Conservation (phyloP, 1,140 invertebrate genomes). For the Trichonephila clavipes region DNA sequence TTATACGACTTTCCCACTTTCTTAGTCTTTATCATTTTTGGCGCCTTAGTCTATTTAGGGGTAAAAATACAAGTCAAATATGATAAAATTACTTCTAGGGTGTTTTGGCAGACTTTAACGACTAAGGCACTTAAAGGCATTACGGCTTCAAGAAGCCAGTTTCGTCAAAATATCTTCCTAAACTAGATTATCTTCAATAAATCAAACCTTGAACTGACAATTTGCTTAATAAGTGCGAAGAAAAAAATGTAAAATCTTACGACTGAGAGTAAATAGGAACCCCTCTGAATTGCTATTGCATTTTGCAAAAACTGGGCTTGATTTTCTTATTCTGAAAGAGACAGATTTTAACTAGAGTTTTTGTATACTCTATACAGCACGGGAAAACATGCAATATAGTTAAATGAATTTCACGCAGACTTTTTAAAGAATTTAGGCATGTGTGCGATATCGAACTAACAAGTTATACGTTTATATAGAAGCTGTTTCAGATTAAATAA, state of each 20-base stretch:
- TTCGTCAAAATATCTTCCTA: neutral
- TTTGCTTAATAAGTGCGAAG: neutral
- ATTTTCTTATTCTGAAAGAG: too few species aligned
- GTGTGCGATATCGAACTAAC: too few species aligned
- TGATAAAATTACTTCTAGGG: neutral
- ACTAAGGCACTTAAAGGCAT: neutral
- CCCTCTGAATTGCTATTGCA: neutral
- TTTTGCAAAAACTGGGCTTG: neutral
- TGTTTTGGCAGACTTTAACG: neutral
- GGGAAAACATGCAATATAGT: too few species aligned
- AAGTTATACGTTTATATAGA: too few species aligned
- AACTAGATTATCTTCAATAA: neutral
- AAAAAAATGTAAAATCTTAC: neutral
- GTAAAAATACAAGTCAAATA: neutral
- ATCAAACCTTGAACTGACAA: neutral
- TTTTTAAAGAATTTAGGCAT: too few species aligned
- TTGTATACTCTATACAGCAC: too few species aligned
- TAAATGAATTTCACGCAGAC: too few species aligned
- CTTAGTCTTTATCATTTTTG: neutral
- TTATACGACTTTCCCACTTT: neutral
- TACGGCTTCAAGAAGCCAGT: neutral
- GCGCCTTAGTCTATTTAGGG: neutral
- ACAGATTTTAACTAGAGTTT: too few species aligned
- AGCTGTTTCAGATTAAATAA: too few species aligned
- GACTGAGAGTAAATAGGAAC: neutral